Percentiles rank a stretch among this genome's conserved stretches.
Evolutionary conservation across 2,888 invertebrate genomes (phyloP).

Genomic region (Chloroclysta siterata): DNA sequence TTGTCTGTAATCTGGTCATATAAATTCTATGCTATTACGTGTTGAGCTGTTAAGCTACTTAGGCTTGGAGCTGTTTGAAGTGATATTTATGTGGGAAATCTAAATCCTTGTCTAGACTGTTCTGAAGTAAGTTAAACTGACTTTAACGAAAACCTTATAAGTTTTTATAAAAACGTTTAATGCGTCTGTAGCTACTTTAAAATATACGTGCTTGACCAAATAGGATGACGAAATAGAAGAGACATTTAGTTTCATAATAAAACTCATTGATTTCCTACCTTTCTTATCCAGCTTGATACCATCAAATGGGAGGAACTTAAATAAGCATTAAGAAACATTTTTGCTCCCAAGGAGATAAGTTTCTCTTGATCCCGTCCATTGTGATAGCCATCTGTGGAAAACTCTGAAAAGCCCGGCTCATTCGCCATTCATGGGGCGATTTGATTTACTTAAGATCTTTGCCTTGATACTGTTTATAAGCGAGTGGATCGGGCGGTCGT

Average conservation of each 20-base stretch:
- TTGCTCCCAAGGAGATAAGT: constrained; percentile 76
- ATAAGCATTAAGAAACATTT: constrained; percentile 82
- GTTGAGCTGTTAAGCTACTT: constrained; percentile 13
- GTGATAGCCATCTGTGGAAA: constrained; percentile 82
- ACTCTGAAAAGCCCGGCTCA: constrained; percentile 78
- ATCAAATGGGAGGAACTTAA: constrained; percentile 78
- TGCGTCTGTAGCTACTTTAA: neutral
- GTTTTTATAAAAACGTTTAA: neutral
- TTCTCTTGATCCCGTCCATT: constrained; percentile 80
- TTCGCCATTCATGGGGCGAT: constrained; percentile 83
- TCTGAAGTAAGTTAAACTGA: constrained; percentile 5
- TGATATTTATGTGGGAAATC: constrained; percentile 19
- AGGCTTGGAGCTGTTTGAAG: constrained; percentile 10
- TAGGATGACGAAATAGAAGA: neutral
- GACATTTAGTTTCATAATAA: neutral
- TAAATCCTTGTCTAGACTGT: constrained; percentile 32
- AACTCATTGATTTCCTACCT: constrained; percentile 5
- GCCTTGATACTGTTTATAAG: constrained; percentile 80
- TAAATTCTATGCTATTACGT: constrained; percentile 9
- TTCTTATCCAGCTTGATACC: constrained; percentile 53
- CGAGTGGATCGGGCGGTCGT: constrained; percentile 67
- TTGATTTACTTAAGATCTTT: constrained; percentile 85
- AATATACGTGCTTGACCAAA: neutral
- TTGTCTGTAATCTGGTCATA: constrained; percentile 6
- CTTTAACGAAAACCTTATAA: neutral